A percentile compares a stretch with the other conserved stretches of the same genome.
Evolutionary conservation across 2,113 vertebrate genomes (phyloP).

Genomic region (Xiphophorus couchianus): DNA sequence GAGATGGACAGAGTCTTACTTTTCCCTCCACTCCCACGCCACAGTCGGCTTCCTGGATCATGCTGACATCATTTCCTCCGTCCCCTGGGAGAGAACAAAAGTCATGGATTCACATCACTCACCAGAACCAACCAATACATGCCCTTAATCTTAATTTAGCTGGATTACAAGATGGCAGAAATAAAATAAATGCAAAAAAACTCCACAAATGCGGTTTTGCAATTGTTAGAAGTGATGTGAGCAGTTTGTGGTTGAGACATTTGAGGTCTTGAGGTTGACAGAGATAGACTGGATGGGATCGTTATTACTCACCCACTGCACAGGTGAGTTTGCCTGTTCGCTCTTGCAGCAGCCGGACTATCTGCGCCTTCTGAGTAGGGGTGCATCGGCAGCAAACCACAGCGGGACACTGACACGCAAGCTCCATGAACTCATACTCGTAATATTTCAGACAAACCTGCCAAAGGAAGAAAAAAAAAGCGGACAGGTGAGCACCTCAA

Average conservation of each 20-base stretch:
- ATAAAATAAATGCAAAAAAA: not conserved
- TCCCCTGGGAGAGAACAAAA: slow-evolving; percentile 86
- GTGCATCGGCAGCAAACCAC: slow-evolving; percentile 96
- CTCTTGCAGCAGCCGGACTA: slow-evolving; percentile 92
- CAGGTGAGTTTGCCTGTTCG: slow-evolving; percentile 95
- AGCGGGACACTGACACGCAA: slow-evolving; percentile 94
- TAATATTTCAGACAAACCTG: slow-evolving; percentile 97
- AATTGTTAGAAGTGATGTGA: not conserved
- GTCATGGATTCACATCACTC: slow-evolving; percentile 62
- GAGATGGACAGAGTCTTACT: slow-evolving; percentile 83
- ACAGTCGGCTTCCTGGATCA: slow-evolving; percentile 99
- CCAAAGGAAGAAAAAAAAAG: not conserved
- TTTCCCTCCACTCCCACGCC: slow-evolving; percentile 98
- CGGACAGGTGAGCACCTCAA: not conserved
- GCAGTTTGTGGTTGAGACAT: slow-evolving; percentile 3
- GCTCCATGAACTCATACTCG: slow-evolving; percentile 97
- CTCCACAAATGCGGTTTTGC: not conserved
- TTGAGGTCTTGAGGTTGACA: not conserved
- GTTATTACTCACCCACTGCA: slow-evolving; percentile 85
- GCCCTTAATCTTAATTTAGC: slow-evolving; percentile 29
- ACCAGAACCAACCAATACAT: slow-evolving; percentile 22
- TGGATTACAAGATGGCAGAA: slow-evolving; percentile 8
- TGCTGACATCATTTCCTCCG: slow-evolving; percentile 98
- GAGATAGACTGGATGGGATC: not conserved
- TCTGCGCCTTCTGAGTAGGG: slow-evolving; percentile 96